Evolutionary conservation across 2,888 invertebrate genomes (phyloP).

Genomic region (Cenopis cana): DNA sequence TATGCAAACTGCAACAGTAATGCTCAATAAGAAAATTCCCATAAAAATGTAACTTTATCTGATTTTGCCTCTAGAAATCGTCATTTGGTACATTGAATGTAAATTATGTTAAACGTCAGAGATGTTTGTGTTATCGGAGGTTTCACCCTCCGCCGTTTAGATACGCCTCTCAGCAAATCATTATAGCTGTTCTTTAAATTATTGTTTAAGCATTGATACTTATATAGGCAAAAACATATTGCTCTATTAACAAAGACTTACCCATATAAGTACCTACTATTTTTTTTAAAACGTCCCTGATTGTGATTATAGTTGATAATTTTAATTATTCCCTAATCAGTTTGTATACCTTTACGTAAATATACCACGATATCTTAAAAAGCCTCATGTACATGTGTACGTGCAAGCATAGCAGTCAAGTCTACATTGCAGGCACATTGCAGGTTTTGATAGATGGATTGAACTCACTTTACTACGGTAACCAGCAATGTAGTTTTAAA

Average conservation of each 20-base stretch:
- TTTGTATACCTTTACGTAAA: no score
- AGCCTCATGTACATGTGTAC: no score
- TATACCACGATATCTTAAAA: no score
- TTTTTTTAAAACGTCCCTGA: not conserved
- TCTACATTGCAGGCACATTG: no score
- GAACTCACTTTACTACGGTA: no score
- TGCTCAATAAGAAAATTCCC: slow-evolving; percentile 43
- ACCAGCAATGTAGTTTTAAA: no score
- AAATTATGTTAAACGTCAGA: slow-evolving; percentile 27
- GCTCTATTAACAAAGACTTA: slow-evolving; percentile 7
- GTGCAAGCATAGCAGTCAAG: no score
- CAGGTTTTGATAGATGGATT: no score
- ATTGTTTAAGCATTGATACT: slow-evolving; percentile 3
- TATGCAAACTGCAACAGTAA: slow-evolving; percentile 43
- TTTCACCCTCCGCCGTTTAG: slow-evolving; percentile 20
- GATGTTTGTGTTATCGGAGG: slow-evolving; percentile 17
- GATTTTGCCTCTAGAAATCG: slow-evolving; percentile 34
- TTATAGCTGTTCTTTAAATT: slow-evolving; percentile 23
- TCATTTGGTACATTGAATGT: slow-evolving; percentile 22
- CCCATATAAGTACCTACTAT: not conserved
- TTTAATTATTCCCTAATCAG: no score
- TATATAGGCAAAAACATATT: slow-evolving; percentile 20
- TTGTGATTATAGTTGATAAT: no score
- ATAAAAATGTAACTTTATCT: slow-evolving; percentile 43
- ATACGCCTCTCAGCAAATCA: slow-evolving; percentile 5